Base-by-base conservation (phyloP, 2,888 invertebrate genomes). In the Sphaerophoria rueppellii region DNA sequence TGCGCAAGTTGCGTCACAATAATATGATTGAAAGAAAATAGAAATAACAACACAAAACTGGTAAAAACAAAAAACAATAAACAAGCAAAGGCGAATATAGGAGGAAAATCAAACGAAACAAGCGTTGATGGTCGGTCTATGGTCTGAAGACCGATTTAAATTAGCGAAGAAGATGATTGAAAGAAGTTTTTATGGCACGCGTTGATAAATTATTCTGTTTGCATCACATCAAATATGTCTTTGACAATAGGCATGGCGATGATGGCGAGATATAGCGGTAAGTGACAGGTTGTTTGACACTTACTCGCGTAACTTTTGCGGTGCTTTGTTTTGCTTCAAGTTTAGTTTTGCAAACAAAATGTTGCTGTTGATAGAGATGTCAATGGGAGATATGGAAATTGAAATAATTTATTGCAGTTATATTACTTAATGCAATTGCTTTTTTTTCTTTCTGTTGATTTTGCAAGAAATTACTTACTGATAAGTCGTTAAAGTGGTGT, bases 141-240 rank as follows among this genome's bases (percentile, higher is more conserved):
- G 24, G 55, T 40, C 54, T 54, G 7, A 40, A 54, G 24, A 12
- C 46, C 43, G 35, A 57, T 70, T 72, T 78, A 61, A 82, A 82
- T 77, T 60, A 78, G 82, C 35, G 43, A 48, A 60, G 32, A 43
- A 40, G 54, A 82, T 79, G 61, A 71, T 67, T 14, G 65, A 78
- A 60, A 43, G 78, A 65, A 57, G 63, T 58, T 55, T 11, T 12
- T 40, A 12, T 43, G 67, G 58, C 72, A 72, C 67, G 48, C 67
- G 72, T 77, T 69, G 61, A 73, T 73, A 54, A 67, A 54, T 67
- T 67, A 67, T 78, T 82, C 78, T 35, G 46, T 58, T 82, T 79
- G 79, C 79, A 79, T 82, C 82, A 82, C 37, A 7, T 40, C 6
- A 40, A 40, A 61, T 43, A 34, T 43, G 46, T 67, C 40, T 67